Conservation (phyloP, 2,113 vertebrate species). For the Datnioides undecimradiatus region DNA sequence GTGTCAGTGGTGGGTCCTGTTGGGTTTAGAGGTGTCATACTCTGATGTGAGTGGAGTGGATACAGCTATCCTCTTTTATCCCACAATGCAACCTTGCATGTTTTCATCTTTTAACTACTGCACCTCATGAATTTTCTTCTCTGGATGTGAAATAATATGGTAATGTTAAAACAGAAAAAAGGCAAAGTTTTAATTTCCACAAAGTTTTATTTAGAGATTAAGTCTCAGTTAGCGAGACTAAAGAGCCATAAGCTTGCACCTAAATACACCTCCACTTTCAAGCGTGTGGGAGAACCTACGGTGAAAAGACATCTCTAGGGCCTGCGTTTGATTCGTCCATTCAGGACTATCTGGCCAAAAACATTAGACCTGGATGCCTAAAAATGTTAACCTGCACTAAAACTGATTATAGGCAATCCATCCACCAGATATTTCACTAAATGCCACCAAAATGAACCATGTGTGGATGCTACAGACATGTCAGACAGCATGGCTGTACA, state of each 20-base stretch:
- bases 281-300: too few species aligned
- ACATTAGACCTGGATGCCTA: too few species aligned
- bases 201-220: background rate
- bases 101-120: conserved; percentile 39
- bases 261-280: too few species aligned
- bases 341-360: too few species aligned
- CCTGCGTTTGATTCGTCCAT: too few species aligned
- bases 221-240: background rate
- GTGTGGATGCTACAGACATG: too few species aligned
- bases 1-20: conserved; percentile 69
- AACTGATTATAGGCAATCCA: too few species aligned
- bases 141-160: conserved; percentile 42
- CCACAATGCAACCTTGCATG: conserved; percentile 80
- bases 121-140: conserved; percentile 45
- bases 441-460: too few species aligned
- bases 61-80: conserved; percentile 82
- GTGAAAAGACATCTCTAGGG: too few species aligned
- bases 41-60: conserved; percentile 82
- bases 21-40: conserved; percentile 70
- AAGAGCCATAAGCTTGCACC: background rate
- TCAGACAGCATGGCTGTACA: too few species aligned
- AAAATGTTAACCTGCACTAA: too few species aligned
- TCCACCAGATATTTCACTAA: too few species aligned
- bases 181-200: conserved; percentile 45
- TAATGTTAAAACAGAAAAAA: conserved; percentile 41